These are phyloP conservation scores for Phorcus lineatus DNA, from an alignment of 2,888 invertebrate species.

Conservation along the genomic window DNA sequence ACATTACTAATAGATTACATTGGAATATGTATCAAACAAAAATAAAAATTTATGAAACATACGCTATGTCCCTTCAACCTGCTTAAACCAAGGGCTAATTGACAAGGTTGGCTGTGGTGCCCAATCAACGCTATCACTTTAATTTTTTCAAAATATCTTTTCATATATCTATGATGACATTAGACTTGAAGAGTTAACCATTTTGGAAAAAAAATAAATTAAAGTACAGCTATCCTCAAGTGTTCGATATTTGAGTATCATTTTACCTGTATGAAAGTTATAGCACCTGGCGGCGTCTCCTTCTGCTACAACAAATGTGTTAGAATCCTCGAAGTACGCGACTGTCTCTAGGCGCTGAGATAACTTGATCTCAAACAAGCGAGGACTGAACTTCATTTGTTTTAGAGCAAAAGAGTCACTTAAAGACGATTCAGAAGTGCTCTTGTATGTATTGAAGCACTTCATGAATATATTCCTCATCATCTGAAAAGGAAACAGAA, in stretches of 20 bases:
- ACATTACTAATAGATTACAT: no score
- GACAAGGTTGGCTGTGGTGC: no score
- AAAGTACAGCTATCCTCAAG: no score
- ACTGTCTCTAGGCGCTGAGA: slow-evolving; percentile 67
- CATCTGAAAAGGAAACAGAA: slow-evolving; percentile 54
- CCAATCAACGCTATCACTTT: no score
- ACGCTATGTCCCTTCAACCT: no score
- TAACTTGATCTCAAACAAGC: slow-evolving; percentile 71
- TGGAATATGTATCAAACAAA: no score
- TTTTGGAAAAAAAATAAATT: no score
- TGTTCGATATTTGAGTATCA: not conserved
- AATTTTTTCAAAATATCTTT: no score
- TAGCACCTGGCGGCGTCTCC: slow-evolving; percentile 69
- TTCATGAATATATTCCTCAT: slow-evolving; percentile 73
- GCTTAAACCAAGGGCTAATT: no score
- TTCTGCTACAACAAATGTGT: slow-evolving; percentile 70
- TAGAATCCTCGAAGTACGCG: slow-evolving; percentile 68
- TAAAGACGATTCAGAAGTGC: slow-evolving; percentile 56
- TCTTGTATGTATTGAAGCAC: slow-evolving; percentile 72
- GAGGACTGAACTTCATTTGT: slow-evolving; percentile 70
- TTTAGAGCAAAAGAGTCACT: slow-evolving; percentile 66
- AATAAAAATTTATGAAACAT: no score
- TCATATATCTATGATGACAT: no score
- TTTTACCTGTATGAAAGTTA: slow-evolving; percentile 70
- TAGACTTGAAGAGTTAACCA: no score